phyloP scores from a whole-genome alignment of 2,797 vertebrate genomes.

The Pseudochaenichthys georgianus region DNA sequence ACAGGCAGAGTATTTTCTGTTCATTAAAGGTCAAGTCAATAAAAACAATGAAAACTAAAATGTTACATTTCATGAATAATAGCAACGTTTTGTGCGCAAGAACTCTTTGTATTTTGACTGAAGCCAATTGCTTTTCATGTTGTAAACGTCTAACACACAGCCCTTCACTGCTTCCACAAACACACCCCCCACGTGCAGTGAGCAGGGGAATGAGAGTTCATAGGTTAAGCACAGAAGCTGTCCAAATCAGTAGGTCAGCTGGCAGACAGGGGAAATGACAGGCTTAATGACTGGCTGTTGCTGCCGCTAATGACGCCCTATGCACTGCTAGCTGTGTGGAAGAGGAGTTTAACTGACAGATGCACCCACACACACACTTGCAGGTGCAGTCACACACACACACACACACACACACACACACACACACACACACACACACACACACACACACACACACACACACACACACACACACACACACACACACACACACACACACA shows the following conservation, averaged over 20 bases:
- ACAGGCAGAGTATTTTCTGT: no score
- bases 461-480: no score
- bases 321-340: conserved; percentile 51
- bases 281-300: conserved; percentile 79
- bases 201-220: conserved; percentile 54
- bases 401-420: no score
- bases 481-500: conserved; percentile 16
- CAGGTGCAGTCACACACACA: background rate
- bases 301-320: conserved; percentile 74
- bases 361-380: conserved; percentile 24
- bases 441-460: conserved; percentile 22
- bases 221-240: conserved; percentile 75
- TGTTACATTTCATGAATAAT: no score
- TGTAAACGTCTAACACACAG: conserved; percentile 6
- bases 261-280: conserved; percentile 71
- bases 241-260: conserved; percentile 77
- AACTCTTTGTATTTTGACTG: no score
- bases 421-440: no score
- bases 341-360: conserved; percentile 63
- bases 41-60: no score
- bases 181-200: conserved; percentile 16
- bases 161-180: conserved; percentile 7
- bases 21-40: no score
- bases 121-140: no score
- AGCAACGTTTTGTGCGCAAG: no score